phyloP scores from a whole-genome alignment of 2,113 vertebrate species.

The Tringa solitaria region DNA sequence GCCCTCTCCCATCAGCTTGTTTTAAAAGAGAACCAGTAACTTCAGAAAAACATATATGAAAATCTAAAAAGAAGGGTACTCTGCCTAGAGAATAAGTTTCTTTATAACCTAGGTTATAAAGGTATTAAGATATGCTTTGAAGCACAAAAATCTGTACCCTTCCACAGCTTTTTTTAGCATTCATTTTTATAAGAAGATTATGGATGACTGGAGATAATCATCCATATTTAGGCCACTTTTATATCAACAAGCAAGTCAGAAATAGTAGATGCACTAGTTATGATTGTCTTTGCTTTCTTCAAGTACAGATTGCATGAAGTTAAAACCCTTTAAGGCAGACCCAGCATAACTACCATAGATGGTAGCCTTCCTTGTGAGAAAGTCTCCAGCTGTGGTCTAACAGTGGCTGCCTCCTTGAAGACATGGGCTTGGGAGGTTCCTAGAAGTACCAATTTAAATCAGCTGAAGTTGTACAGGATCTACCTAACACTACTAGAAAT shows the following conservation, averaged over 20 bases:
- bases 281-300: not conserved
- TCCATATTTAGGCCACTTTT: not conserved
- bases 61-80: not conserved
- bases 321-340: not conserved
- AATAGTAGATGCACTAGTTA: not conserved
- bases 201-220: not conserved
- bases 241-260: not conserved
- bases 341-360: not conserved
- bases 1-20: not conserved
- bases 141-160: not conserved
- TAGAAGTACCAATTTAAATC: fast-evolving
- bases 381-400: not conserved
- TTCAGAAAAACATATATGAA: not conserved
- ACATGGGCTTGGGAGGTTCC: not conserved
- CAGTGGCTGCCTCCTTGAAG: not conserved
- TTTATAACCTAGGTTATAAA: not conserved
- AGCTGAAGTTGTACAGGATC: not conserved
- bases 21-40: not conserved
- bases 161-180: not conserved
- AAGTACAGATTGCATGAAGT: not conserved
- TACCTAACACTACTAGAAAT: not conserved
- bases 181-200: not conserved
- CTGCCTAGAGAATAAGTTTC: not conserved
- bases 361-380: not conserved
- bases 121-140: not conserved